These are phyloP conservation scores for Plebejus melissa DNA, from an alignment of 2,888 invertebrate genomes.

Conservation along the genomic window DNA sequence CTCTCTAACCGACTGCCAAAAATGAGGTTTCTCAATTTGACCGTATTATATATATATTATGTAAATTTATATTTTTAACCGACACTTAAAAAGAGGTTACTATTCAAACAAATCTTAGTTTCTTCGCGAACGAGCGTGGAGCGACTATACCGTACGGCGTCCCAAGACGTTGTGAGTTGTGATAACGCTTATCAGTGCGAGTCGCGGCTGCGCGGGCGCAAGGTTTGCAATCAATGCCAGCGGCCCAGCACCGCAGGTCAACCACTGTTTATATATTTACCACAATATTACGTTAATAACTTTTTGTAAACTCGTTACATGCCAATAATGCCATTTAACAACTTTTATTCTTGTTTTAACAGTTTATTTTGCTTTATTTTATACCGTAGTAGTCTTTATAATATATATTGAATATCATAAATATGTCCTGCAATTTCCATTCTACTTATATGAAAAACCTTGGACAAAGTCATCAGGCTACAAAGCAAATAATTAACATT, in stretches of 20 bases:
- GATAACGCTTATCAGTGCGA: constrained; percentile 29
- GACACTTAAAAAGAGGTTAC: neutral
- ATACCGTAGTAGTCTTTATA: neutral
- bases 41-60: too few species aligned
- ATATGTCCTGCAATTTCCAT: too few species aligned
- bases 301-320: constrained; percentile 16
- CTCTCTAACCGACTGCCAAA: too few species aligned
- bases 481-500: too few species aligned
- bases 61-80: too few species aligned
- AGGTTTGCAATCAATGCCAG: constrained; percentile 31
- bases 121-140: neutral
- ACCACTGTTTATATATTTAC: constrained; percentile 26
- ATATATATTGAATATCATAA: too few species aligned
- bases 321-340: neutral
- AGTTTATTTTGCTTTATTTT: neutral
- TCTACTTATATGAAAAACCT: too few species aligned
- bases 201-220: constrained; percentile 25
- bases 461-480: too few species aligned
- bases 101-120: neutral
- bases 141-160: neutral
- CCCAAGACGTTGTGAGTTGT: constrained; percentile 25
- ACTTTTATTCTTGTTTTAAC: neutral
- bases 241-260: constrained; percentile 23
- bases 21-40: too few species aligned
- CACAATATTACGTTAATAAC: constrained; percentile 4